Evolutionary conservation across 2,113 vertebrate genomes (phyloP).

Genomic region (Parotia lawesii): DNA sequence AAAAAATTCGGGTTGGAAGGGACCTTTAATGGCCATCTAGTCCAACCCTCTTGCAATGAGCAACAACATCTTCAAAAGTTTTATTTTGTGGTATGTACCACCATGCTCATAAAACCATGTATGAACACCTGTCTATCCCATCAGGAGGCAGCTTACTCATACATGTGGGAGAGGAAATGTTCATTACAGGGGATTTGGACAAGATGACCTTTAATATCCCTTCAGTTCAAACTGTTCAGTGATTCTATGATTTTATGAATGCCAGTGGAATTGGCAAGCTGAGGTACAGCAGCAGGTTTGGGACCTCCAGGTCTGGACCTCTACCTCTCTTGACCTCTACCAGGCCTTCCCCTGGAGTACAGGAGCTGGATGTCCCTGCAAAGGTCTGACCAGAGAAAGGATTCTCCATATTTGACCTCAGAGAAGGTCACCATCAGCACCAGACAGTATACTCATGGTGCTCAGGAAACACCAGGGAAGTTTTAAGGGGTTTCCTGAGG

Average conservation of each 20-base stretch:
- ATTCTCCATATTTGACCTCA: rapidly evolving
- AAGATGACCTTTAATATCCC: neutral
- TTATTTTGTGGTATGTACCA: neutral
- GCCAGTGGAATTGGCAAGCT: neutral
- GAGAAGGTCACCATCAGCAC: neutral
- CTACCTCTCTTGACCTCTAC: rapidly evolving
- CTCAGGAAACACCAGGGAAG: neutral
- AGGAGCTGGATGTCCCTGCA: neutral
- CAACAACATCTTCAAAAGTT: neutral
- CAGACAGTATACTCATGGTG: rapidly evolving
- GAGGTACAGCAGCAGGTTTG: neutral
- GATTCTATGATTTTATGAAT: neutral
- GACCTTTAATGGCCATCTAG: neutral
- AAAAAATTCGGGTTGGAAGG: rapidly evolving
- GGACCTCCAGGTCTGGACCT: neutral
- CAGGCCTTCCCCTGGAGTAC: neutral
- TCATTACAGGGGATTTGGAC: neutral
- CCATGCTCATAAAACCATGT: neutral
- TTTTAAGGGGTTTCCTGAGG: neutral
- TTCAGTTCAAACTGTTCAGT: neutral
- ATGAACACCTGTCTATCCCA: neutral
- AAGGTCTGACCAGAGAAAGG: neutral
- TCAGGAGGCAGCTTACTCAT: neutral
- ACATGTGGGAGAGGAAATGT: rapidly evolving
- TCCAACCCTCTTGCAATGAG: neutral